Base-by-base conservation (phyloP, 1,140 invertebrate species). In the Cotesia glomerata region DNA sequence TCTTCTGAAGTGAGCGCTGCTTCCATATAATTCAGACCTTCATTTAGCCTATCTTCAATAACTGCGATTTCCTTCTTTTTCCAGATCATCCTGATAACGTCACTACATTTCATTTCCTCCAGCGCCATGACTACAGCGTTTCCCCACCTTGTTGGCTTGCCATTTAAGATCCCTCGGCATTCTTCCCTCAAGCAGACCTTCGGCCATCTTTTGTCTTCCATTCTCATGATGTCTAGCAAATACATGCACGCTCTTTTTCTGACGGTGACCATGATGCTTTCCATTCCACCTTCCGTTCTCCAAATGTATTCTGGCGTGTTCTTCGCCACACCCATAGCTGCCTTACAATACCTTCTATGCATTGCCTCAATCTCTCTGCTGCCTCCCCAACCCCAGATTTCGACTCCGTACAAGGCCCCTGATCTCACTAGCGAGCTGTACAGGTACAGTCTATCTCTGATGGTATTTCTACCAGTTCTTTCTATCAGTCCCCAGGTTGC, bases 351-450 rank as follows among this genome's bases (percentile, higher is more conserved):
- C 45, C 18, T 34, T 8, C 54, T 26, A n/a, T 70, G 68, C 9
- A 74, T 63, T 34, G 3, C 58, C 34, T 61, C 61, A 3, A 54
- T 36, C 26, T 39, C 34, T 9, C 56, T 39, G 54, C 18, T 34
- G 56, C 56, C 58, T 35, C 9, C 45, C 62, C 64, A 71, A n/a
- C 63, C 67, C 63, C 68, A 70, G 3, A 74, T 61, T 36, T 69
- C 51, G 1, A 39, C 56, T 32, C 65, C 65, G 11, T 74, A 69
- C 14, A 61, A 36, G 3, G 32, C 39, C 13, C 11, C 58, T 52
- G 59, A 8, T 18, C 68, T 68, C 5, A 68, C 45, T 16, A 61
- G 52, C 2, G 35, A 18, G 36, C 54, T 59, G 39, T 52, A 52
- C 4, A 73, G 36, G 26, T 67, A 71, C 3, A 71, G n/a, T 36